These are phyloP conservation scores for Saxidomus purpurata DNA, from an alignment of 1,140 invertebrate species.

Conservation along the genomic window DNA sequence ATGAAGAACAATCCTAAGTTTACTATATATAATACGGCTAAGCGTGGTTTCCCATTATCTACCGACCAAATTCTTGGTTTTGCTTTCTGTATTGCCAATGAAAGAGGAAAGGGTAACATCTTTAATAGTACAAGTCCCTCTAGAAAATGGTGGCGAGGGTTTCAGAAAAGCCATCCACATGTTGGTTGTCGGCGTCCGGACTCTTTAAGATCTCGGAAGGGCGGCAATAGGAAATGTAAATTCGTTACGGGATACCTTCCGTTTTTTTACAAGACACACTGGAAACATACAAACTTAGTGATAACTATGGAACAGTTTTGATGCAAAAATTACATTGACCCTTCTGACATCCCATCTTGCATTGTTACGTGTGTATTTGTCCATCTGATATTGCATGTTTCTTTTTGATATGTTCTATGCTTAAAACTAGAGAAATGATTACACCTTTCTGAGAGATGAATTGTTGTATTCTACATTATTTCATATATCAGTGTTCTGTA, in stretches of 20 bases:
- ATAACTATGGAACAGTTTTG: too few species aligned
- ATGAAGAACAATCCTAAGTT: too few species aligned
- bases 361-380: too few species aligned
- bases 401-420: too few species aligned
- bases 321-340: too few species aligned
- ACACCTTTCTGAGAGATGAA: too few species aligned
- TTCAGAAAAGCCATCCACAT: constrained; percentile 32
- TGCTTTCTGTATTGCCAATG: constrained; percentile 37
- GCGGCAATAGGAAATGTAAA: constrained; percentile 17
- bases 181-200: background rate
- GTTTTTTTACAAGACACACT: constrained; percentile 36
- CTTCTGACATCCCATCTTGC: too few species aligned
- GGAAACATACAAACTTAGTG: background rate
- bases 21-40: constrained; percentile 20
- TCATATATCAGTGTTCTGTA: too few species aligned
- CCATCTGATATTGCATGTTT: too few species aligned
- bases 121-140: background rate
- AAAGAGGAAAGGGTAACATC: background rate
- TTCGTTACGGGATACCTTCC: constrained; percentile 15
- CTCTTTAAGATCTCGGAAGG: constrained; percentile 14
- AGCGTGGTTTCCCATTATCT: constrained; percentile 35
- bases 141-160: constrained; percentile 45
- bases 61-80: background rate
- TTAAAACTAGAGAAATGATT: too few species aligned
- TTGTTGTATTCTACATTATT: too few species aligned